Percentiles rank a stretch among this genome's conserved stretches.
Conservation (phyloP, 2,888 invertebrate genomes). For the Phyllotreta striolata region DNA sequence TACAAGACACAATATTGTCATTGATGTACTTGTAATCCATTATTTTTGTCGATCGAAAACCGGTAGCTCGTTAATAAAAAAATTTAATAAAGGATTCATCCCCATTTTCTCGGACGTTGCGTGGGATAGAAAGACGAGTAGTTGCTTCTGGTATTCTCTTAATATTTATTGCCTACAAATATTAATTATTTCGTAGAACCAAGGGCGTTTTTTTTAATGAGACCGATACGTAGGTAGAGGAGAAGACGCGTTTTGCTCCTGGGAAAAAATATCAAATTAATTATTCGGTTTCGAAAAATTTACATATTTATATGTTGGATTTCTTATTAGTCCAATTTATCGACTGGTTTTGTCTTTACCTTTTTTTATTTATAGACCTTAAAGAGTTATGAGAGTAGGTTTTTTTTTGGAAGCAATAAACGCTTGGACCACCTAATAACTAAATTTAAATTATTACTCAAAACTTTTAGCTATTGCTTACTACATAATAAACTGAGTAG, state of each 20-base stretch:
- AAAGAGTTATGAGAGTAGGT: too few species aligned
- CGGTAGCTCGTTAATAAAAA: conserved; percentile 16
- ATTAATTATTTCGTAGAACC: conserved; percentile 28
- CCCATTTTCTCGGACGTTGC: conserved; percentile 8
- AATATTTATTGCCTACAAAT: conserved; percentile 28
- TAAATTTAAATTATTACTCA: too few species aligned
- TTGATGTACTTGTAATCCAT: too few species aligned
- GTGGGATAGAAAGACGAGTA: conserved; percentile 21
- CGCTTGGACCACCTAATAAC: conserved; percentile 13
- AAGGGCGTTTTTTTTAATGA: conserved; percentile 22
- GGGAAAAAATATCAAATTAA: conserved; percentile 31
- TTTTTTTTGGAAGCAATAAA: too few species aligned
- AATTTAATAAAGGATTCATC: conserved; percentile 8
- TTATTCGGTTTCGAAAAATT: conserved; percentile 19
- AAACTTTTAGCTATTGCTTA: too few species aligned
- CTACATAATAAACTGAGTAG: too few species aligned
- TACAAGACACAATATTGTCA: too few species aligned
- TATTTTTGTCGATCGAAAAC: background rate
- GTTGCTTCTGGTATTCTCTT: conserved; percentile 31
- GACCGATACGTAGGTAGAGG: conserved; percentile 24
- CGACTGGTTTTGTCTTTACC: conserved; percentile 9
- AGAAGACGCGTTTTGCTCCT: conserved; percentile 14
- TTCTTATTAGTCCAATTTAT: conserved; percentile 17
- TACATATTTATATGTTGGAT: conserved; percentile 18
- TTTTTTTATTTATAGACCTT: conserved; percentile 15